Percentiles rank a stretch among this genome's conserved stretches.
Conservation (phyloP, 1,140 invertebrate species). For the Eupristina koningsbergeri region DNA sequence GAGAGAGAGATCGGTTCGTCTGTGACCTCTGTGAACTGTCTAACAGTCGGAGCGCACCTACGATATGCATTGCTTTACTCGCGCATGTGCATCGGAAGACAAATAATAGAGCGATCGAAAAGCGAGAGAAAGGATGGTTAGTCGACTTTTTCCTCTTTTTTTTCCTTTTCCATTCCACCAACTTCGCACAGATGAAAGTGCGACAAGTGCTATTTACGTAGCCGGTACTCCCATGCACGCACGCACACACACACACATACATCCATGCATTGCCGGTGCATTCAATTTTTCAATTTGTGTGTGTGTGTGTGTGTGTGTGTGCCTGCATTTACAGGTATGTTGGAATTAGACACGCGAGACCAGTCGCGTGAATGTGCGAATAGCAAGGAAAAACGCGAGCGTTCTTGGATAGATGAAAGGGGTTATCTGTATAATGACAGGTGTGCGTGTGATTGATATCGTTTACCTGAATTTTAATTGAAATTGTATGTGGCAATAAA, state of each 20-base stretch:
- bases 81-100: background rate
- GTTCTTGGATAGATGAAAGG: conserved; percentile 3
- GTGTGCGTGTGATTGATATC: background rate
- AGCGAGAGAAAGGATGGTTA: background rate
- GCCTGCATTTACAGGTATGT: background rate
- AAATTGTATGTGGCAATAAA: background rate
- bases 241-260: background rate
- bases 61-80: conserved; percentile 33
- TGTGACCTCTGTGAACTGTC: conserved; percentile 66
- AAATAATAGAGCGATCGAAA: background rate
- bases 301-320: too few species aligned
- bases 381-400: background rate
- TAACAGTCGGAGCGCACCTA: conserved; percentile 53
- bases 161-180: background rate
- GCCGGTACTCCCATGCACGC: background rate
- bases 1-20: conserved; percentile 57
- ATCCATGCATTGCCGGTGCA: background rate
- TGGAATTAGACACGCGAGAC: conserved; percentile 30
- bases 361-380: background rate
- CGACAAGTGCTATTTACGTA: conserved; percentile 38
- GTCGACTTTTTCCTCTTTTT: background rate
- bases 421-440: background rate
- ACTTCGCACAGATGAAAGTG: conserved; percentile 32
- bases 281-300: background rate
- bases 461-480: conserved; percentile 6